A percentile compares a stretch with the other conserved stretches of the same genome.
Evolutionary conservation across 2,113 vertebrate genomes (phyloP).

Genomic region (Tachysurus vachellii): DNA sequence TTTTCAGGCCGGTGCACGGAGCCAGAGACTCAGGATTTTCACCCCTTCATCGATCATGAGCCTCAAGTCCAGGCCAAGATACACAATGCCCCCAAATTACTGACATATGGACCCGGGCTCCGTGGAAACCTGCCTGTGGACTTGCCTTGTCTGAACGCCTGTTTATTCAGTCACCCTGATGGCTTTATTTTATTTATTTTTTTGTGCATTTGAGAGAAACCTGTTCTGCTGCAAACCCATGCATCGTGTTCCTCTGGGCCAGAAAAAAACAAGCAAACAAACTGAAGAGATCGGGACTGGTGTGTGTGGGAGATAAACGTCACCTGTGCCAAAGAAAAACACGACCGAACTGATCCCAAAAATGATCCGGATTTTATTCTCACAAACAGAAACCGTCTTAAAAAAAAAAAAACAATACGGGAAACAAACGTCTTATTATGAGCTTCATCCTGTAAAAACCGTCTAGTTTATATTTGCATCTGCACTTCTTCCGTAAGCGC

Average conservation of each 20-base stretch:
- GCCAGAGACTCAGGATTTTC: conserved; percentile 87
- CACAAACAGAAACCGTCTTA: conserved; percentile 47
- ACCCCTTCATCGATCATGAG: conserved; percentile 97
- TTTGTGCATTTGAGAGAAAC: conserved; percentile 69
- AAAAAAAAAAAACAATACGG: conserved; percentile 38
- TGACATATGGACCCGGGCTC: conserved; percentile 90
- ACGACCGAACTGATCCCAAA: not conserved
- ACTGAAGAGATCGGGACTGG: not conserved
- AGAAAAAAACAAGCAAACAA: not conserved
- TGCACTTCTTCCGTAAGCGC: conserved; percentile 73
- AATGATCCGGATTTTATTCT: conserved; percentile 45
- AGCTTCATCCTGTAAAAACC: conserved; percentile 63
- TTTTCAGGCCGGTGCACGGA: conserved; percentile 83
- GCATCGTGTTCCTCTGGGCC: not conserved
- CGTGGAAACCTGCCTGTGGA: conserved; percentile 71
- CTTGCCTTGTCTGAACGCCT: conserved; percentile 80
- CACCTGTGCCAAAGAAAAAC: not conserved
- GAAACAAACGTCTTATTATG: conserved; percentile 69
- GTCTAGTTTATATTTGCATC: conserved; percentile 69
- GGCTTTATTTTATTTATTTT: conserved; percentile 50
- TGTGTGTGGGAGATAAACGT: not conserved
- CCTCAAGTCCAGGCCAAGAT: conserved; percentile 90
- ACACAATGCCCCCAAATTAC: conserved; percentile 98
- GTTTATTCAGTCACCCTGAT: conserved; percentile 85
- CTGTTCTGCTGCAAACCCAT: conserved; percentile 64